These are phyloP conservation scores for Conger conger DNA, from an alignment of 2,113 vertebrate genomes.

Conservation along the genomic window DNA sequence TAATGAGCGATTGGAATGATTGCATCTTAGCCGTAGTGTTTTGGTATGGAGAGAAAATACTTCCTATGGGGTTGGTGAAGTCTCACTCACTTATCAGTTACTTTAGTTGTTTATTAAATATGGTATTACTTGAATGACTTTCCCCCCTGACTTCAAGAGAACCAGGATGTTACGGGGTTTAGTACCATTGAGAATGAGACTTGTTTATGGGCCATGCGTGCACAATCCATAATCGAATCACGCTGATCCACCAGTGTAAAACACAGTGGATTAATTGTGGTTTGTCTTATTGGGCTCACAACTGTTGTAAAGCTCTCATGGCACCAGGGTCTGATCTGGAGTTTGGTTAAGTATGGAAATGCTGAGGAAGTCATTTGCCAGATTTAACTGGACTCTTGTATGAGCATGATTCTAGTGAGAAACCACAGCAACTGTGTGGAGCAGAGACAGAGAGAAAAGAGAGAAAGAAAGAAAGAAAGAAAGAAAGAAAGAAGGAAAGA, in stretches of 20 bases:
- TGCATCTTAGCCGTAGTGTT: background rate
- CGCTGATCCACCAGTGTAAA: background rate
- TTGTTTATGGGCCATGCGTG: background rate
- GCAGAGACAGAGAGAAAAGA: conserved; percentile 28
- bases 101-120: too few relatives aligned
- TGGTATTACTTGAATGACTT: too few relatives aligned
- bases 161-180: background rate
- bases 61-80: background rate
- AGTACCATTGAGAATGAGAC: background rate
- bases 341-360: background rate
- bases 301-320: background rate
- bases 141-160: background rate
- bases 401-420: background rate
- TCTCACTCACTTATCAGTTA: too few relatives aligned
- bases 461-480: background rate
- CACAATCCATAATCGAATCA: background rate
- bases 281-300: background rate
- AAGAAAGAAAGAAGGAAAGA: background rate
- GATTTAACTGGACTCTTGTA: background rate
- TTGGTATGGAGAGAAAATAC: background rate
- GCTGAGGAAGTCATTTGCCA: background rate
- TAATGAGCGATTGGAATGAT: too few relatives aligned
- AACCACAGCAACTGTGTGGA: background rate
- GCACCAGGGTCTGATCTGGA: background rate
- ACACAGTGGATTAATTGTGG: background rate